Evolutionary conservation across 2,888 invertebrate species (phyloP), one percentile per base, ranked within the genome.

Genomic region (Helicoverpa assulta): DNA sequence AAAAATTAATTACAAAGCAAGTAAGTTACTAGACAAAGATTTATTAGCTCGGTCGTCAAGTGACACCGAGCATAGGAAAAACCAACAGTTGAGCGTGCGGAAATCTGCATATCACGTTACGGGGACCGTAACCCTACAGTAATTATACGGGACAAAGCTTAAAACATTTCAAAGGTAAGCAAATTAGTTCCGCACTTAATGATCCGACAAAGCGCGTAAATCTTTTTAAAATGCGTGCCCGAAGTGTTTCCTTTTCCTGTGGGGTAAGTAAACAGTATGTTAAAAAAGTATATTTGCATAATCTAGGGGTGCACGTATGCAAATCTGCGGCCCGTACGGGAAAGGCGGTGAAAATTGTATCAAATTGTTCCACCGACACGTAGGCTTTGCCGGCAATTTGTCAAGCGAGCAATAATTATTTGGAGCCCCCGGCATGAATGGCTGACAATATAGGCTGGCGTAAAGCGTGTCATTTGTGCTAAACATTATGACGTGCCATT

Each of bases 111-210:
- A 94, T 95, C 94, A 93, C 92, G 92, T 91, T 89, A 92, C 93
- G 82, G 91, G 90, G 84, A 89, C 90, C 86, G 86, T 90, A 87
- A 90, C 92, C 91, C 90, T 80, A 84, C 90, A 88, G 91, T 92
- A 94, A 95, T 95, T 94, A 94, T 91, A 87, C 90, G 92, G 91
- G 91, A 93, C 92, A 92, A 91, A 93, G 94, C 91, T 91, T 92
- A 92, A 93, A 95, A 95, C 95, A 94, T 95, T 95, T 94, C 94
- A 95, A 95, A 95, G 95, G 95, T 95, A 95, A 94, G 94, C 95
- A 95, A 95, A 95, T 95, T 95, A 95, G 95, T 95, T 95, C 94
- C 94, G 91, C 91, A 95, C 92, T 94, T 95, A 95, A 95, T 95
- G 95, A 94, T 93, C 95, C 95, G 94, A 94, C 95, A 95, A 95